A percentile compares a stretch with the other conserved stretches of the same genome.
phyloP scores from a whole-genome alignment of 1,140 invertebrate genomes.

The Drosophila serrata region DNA sequence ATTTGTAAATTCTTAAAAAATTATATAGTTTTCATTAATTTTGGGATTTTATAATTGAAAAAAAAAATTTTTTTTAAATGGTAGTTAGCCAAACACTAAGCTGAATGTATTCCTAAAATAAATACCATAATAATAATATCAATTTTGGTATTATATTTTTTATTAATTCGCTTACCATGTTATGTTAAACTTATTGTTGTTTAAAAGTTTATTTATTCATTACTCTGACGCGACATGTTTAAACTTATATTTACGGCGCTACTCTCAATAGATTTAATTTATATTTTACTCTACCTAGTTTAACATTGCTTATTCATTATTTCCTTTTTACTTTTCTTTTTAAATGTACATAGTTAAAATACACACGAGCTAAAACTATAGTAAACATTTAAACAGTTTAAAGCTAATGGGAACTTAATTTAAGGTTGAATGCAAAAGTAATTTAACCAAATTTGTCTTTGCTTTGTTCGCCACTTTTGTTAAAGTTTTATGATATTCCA shows the following conservation, averaged over 20 bases:
- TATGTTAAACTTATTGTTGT: no score
- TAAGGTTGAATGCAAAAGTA: neutral
- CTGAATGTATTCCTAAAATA: no score
- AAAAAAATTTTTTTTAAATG: no score
- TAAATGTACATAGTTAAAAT: neutral
- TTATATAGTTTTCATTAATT: no score
- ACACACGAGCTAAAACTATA: neutral
- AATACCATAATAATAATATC: neutral
- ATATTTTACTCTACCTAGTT: neutral
- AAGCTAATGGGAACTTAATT: conserved; percentile 2
- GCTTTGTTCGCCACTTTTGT: conserved; percentile 11
- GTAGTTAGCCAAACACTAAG: no score
- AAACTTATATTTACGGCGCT: neutral
- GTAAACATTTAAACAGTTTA: neutral
- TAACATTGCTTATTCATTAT: neutral
- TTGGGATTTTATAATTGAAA: no score
- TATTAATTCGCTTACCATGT: no score
- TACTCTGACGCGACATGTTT: neutral
- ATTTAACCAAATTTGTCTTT: neutral
- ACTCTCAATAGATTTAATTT: neutral
- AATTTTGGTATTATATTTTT: neutral
- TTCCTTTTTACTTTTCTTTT: neutral
- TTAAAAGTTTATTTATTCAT: neutral
- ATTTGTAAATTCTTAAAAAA: no score
- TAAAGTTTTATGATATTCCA: conserved; percentile 13